phyloP scores from a whole-genome alignment of 2,888 invertebrate genomes.

The Leptothorax acervorum region DNA sequence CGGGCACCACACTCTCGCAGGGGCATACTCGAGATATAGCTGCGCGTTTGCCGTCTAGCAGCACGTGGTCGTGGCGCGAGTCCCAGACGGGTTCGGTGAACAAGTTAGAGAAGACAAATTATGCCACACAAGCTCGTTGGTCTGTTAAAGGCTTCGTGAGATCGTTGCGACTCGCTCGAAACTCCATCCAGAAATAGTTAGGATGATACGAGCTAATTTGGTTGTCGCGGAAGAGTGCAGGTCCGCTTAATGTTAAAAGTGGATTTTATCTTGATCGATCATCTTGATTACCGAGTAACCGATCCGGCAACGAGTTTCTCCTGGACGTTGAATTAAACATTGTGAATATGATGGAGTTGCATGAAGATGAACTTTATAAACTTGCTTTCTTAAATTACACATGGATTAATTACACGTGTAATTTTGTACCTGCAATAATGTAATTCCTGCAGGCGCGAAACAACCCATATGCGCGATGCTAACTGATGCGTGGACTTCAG shows the following conservation, averaged over 20 bases:
- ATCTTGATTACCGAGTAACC: neutral
- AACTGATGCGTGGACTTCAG: neutral
- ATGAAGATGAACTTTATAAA: neutral
- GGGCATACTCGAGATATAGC: slow-evolving; percentile 49
- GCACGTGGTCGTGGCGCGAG: too few relatives aligned
- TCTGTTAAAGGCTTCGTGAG: too few relatives aligned
- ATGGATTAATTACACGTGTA: neutral
- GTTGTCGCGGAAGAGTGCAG: neutral
- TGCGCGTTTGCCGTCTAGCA: neutral
- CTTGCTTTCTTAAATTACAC: neutral
- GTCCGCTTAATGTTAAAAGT: neutral
- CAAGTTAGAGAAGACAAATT: too few relatives aligned
- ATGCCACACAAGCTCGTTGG: too few relatives aligned
- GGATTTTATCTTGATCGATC: neutral
- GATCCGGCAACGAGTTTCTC: neutral
- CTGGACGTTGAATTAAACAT: neutral
- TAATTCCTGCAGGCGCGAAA: neutral
- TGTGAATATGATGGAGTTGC: neutral
- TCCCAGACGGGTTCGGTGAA: too few relatives aligned
- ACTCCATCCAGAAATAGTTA: too few relatives aligned
- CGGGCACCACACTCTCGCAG: neutral
- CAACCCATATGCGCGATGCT: neutral
- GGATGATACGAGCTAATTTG: neutral
- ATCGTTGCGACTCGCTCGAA: too few relatives aligned
- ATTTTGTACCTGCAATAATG: neutral